Evolutionary conservation across 2,888 invertebrate species (phyloP).

Genomic region (Sinhomidia bicolor): DNA sequence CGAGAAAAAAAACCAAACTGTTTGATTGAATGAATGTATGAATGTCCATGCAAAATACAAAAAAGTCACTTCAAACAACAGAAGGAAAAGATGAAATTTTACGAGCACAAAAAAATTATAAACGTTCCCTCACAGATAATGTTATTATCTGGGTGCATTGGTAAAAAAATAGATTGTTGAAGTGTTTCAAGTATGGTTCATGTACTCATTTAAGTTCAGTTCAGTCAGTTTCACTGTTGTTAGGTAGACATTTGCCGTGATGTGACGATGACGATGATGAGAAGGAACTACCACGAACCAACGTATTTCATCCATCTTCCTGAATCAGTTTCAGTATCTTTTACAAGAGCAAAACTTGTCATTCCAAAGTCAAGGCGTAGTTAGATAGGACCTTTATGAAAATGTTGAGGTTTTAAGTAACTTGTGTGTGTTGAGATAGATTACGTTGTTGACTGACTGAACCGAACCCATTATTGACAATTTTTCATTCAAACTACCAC

Average conservation of each 20-base stretch:
- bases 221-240: not conserved
- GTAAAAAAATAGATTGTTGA: too few relatives aligned
- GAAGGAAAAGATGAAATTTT: slow-evolving; percentile 38
- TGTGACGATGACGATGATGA: not conserved
- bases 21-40: not conserved
- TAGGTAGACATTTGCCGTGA: not conserved
- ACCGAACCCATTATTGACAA: slow-evolving; percentile 42
- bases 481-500: slow-evolving; percentile 21
- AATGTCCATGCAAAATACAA: not conserved
- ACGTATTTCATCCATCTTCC: not conserved
- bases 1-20: not conserved
- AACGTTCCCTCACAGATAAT: slow-evolving; percentile 13
- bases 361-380: too few relatives aligned
- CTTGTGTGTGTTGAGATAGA: not conserved
- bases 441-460: not conserved
- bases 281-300: slow-evolving; percentile 2
- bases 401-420: slow-evolving; percentile 19
- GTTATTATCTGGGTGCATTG: not conserved
- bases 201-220: not conserved
- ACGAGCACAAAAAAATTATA: slow-evolving; percentile 37
- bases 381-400: not conserved
- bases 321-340: not conserved
- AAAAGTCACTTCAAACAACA: too few relatives aligned
- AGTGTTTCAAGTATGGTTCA: not conserved
- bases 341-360: slow-evolving; percentile 1